Evolutionary conservation across 2,113 vertebrate genomes (phyloP), one percentile per base, ranked within the genome.

Genomic region (Heterotis niloticus): DNA sequence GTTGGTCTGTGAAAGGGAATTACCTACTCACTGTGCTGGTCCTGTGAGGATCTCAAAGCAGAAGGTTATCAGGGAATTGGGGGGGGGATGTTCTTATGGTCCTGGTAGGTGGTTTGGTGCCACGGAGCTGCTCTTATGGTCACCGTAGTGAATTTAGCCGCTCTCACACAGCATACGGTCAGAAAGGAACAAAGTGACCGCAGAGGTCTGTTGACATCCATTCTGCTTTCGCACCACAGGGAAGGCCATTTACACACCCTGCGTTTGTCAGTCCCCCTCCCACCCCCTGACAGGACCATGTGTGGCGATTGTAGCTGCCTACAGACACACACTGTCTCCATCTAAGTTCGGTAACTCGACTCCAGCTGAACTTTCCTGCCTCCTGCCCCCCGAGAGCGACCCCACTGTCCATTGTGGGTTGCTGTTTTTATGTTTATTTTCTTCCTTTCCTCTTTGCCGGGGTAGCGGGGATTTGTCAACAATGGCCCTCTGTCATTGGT

Each of bases 401-500:
- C 28, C 82, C 79, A 76, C 80, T 64, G 44, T 44, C 67, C 78
- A 80, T 77, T 62, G 78, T 68, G 76, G 81, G 79, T 28, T 83
- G 77, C n/a, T 57, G 23, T 86, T 84, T 86, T 78, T 13, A 52
- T 70, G 51, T 71, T 71, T 10, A 29, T 24, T 54, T 78, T 13
- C 51, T 71, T 71, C 18, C 60, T 24, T 54, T 69, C 67, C 67
- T 34, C 67, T 75, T 60, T 1, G 1, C 44, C 1, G n/a, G 24
- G 28, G 59, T 73, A 34, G 78, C 75, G 26, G 75, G 79, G 79
- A 70, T 70, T 72, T 82, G 70, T 84, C 85, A 79, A 87, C 85
- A 87, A 85, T 85, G 84, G 82, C 65, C 77, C 85, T 84, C 84
- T 87, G 85, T 87, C 85, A 85, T 81, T 64, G 29, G 77, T 77